Evolutionary conservation across 2,113 vertebrate genomes (phyloP).

Genomic region (Polypterus senegalus): DNA sequence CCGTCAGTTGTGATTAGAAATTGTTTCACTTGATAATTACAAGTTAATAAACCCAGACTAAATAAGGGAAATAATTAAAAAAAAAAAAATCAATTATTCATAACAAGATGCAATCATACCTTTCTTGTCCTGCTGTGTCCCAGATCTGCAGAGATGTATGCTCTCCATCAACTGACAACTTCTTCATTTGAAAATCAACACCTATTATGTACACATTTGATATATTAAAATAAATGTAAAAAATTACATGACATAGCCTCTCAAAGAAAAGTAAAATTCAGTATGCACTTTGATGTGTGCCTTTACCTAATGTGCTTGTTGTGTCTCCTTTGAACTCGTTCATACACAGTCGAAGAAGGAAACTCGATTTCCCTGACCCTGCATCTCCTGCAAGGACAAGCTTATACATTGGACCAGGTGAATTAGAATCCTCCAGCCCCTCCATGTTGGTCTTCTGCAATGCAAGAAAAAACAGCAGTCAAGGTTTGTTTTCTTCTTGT

Average conservation of each 20-base stretch:
- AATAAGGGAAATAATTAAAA: not conserved
- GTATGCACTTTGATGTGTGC: no score
- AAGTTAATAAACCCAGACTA: no score
- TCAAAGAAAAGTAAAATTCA: no score
- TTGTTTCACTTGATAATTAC: no score
- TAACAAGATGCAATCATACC: slow-evolving; percentile 22
- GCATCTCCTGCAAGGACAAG: slow-evolving; percentile 51
- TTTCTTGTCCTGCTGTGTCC: slow-evolving; percentile 59
- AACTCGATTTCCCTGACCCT: slow-evolving; percentile 54
- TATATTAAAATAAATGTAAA: no score
- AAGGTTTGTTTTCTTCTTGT: no score
- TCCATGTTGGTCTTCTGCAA: no score
- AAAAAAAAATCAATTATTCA: not conserved
- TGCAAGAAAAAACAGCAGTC: no score
- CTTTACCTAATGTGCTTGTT: slow-evolving; percentile 45
- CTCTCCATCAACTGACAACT: slow-evolving; percentile 54
- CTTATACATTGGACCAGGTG: slow-evolving; percentile 31
- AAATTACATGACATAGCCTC: no score
- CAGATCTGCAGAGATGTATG: slow-evolving; percentile 50
- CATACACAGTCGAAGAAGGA: slow-evolving; percentile 42
- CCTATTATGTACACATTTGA: slow-evolving; percentile 25
- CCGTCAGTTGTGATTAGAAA: no score
- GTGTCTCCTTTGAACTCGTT: slow-evolving; percentile 51
- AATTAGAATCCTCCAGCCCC: not conserved
- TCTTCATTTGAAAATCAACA: slow-evolving; percentile 62